These are phyloP conservation scores for Whitmania pigra DNA, from an alignment of 1,140 invertebrate species.

Conservation along the genomic window DNA sequence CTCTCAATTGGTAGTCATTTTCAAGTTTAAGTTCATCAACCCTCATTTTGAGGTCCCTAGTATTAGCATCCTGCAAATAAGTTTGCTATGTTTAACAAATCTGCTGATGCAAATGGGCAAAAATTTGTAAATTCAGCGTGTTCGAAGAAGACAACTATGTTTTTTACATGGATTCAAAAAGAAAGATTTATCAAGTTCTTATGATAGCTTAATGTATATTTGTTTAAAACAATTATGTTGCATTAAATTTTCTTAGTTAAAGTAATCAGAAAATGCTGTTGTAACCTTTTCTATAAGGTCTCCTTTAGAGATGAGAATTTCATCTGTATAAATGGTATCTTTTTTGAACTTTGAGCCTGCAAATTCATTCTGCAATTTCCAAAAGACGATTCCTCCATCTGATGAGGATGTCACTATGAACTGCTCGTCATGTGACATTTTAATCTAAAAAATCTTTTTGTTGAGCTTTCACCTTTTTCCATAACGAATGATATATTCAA, in stretches of 20 bases:
- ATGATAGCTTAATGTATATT: too few species aligned
- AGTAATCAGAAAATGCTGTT: too few species aligned
- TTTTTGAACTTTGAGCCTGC: slow-evolving; percentile 56
- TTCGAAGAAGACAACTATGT: too few species aligned
- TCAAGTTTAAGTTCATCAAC: slow-evolving; percentile 47
- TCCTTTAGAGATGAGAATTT: slow-evolving; percentile 49
- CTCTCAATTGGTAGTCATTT: slow-evolving; percentile 47
- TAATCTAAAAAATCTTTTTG: slow-evolving; percentile 32
- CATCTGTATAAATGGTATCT: slow-evolving; percentile 60
- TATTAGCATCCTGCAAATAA: slow-evolving; percentile 46
- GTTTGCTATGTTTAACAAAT: too few species aligned
- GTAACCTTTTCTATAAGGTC: slow-evolving; percentile 44
- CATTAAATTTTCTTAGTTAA: too few species aligned
- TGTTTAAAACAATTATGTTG: too few species aligned
- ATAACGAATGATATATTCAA: too few species aligned
- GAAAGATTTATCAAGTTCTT: too few species aligned
- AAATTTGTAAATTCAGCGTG: too few species aligned
- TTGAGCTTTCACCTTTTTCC: too few species aligned
- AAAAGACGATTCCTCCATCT: slow-evolving; percentile 67
- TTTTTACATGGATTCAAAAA: too few species aligned
- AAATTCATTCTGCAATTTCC: slow-evolving; percentile 65
- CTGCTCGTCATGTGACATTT: slow-evolving; percentile 61
- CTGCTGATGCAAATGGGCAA: too few species aligned
- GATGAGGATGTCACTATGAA: slow-evolving; percentile 58
- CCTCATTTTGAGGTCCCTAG: slow-evolving; percentile 43